These are phyloP conservation scores for Drosophila kurseongensis DNA, from an alignment of 1,140 invertebrate species.

Conservation along the genomic window DNA sequence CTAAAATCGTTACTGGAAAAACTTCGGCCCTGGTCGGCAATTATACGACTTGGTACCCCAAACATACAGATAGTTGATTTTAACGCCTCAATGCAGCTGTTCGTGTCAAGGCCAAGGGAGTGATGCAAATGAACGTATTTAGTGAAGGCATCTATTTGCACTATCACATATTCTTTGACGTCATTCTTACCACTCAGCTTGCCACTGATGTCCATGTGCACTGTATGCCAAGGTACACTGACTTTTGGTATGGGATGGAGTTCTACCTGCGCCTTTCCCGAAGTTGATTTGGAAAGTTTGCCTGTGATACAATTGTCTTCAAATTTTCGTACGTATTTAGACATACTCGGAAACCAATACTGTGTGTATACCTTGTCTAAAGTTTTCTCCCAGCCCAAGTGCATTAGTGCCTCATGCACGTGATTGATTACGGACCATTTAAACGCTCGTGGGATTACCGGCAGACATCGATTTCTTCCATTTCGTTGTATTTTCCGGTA, in stretches of 20 bases:
- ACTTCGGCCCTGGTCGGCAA: conserved; percentile 7
- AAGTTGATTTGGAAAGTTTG: conserved; percentile 2
- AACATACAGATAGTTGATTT: conserved; percentile 14
- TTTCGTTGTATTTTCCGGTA: too few relatives aligned
- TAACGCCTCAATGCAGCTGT: conserved; percentile 5
- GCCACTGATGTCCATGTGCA: conserved; percentile 5
- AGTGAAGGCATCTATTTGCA: conserved; percentile 10
- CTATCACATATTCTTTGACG: conserved; percentile 5
- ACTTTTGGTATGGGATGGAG: conserved; percentile 12
- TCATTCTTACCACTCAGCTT: conserved; percentile 11
- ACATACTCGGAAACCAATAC: neutral
- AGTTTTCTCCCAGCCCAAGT: conserved; percentile 25
- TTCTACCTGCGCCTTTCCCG: conserved; percentile 11
- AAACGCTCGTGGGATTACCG: too few relatives aligned
- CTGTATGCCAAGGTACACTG: conserved; percentile 15
- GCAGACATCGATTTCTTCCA: too few relatives aligned
- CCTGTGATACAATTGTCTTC: neutral
- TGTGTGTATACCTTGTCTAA: conserved; percentile 5
- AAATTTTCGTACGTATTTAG: too few relatives aligned
- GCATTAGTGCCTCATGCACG: conserved; percentile 20
- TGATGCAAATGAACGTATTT: conserved; percentile 1
- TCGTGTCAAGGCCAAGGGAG: neutral
- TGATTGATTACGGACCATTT: too few relatives aligned
- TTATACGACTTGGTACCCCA: conserved; percentile 8
- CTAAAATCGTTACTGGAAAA: conserved; percentile 8